Base-by-base conservation (phyloP, 2,113 vertebrate genomes). In the Echinops telfairi region DNA sequence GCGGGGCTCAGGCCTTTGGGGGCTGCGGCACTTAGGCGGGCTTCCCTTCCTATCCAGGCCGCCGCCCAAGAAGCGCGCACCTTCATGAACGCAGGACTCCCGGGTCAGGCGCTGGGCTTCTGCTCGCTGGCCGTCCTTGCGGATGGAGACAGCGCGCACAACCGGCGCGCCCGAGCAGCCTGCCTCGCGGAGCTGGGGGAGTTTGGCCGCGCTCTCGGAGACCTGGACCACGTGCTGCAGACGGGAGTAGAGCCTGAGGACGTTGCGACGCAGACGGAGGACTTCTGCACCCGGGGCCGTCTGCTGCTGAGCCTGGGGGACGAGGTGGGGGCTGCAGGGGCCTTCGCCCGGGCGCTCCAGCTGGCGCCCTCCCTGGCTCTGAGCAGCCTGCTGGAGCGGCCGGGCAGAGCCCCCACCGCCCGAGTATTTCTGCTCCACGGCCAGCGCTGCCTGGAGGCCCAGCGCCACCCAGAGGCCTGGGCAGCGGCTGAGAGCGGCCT, bases 261-360 rank as follows among this genome's bases (percentile, higher is more conserved):
- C 6, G 89, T 96, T 1, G 96, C 82, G 11, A 93, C 97, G 0
- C 96, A 6, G 17, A 97, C 96, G 0, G 98, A 98, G 88, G 99
- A 99, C 71, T 96, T 98, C 90, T 99, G 99, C 95, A 97, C 89
- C 2, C 97, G 97, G 57, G 99, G 99, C 3, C 95, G 57, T 75
- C 97, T 99, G 95, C 97, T 99, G 16, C 94, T 99, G 88, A 88
- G 97, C 1, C 60, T 97, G 89, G 98, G 98, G 0, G 96, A 97
- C 4, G 98, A 99, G 10, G 98, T 97, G 10, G 94, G 96, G 0
- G 99, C 98, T 0, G 97, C 99, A 3, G 95, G 97, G 68, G 98
- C 99, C 93, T 99, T 99, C 27, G 70, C 96, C n/a, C 93, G 92
- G 71, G 99, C 99, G 0, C 91, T 99, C 70, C 94, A 97, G 77